These are phyloP conservation scores for Adela reaumurella DNA, from an alignment of 2,888 invertebrate genomes.

Conservation along the genomic window DNA sequence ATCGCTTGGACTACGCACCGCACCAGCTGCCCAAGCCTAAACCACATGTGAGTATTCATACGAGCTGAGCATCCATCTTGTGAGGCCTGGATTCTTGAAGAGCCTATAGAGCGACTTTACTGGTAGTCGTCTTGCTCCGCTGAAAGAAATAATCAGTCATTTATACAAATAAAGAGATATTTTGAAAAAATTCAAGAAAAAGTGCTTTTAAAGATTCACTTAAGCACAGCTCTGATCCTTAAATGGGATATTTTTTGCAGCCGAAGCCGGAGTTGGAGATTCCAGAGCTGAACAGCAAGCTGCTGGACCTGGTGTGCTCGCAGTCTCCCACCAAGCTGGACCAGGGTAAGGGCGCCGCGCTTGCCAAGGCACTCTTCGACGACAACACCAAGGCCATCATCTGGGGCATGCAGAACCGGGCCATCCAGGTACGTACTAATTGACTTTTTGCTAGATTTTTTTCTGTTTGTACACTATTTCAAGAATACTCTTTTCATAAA, in stretches of 20 bases:
- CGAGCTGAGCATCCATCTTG: too few relatives aligned
- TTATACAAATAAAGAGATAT: too few relatives aligned
- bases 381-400: slow-evolving; percentile 87
- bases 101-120: too few relatives aligned
- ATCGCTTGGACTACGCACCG: slow-evolving; percentile 51
- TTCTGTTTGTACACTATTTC: too few relatives aligned
- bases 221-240: too few relatives aligned
- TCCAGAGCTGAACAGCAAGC: slow-evolving; percentile 28
- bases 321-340: slow-evolving; percentile 34
- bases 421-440: slow-evolving; percentile 76
- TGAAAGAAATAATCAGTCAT: too few relatives aligned
- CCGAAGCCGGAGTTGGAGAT: slow-evolving; percentile 31
- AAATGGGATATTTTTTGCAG: slow-evolving; percentile 19
- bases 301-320: slow-evolving; percentile 38
- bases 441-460: too few relatives aligned
- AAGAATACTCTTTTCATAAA: too few relatives aligned
- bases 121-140: too few relatives aligned
- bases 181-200: too few relatives aligned
- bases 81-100: too few relatives aligned
- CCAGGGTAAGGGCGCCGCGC: slow-evolving; percentile 24
- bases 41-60: slow-evolving; percentile 25
- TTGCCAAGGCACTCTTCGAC: slow-evolving; percentile 65
- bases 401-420: slow-evolving; percentile 99
- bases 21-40: slow-evolving; percentile 41
- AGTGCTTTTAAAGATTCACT: too few relatives aligned